Evolutionary conservation across 2,797 vertebrate genomes (phyloP).

Genomic region (Oophaga sylvatica): DNA sequence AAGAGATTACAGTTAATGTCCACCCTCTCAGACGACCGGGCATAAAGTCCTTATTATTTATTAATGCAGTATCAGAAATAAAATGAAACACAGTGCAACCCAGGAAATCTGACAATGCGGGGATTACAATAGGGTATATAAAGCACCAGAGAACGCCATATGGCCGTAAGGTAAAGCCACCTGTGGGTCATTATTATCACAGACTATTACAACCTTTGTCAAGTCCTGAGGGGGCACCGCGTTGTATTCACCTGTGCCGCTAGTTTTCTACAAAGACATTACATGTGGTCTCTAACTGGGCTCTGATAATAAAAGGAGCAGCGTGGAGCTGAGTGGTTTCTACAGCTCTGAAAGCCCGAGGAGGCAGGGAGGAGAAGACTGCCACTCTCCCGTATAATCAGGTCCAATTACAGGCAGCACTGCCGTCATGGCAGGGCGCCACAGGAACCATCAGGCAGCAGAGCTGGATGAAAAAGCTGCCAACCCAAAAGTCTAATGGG

Average conservation of each 20-base stretch:
- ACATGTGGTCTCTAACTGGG: conserved; percentile 33
- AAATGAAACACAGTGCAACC: neutral
- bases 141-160: neutral
- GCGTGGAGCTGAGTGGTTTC: conserved; percentile 36
- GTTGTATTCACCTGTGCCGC: conserved; percentile 25
- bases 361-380: conserved; percentile 3
- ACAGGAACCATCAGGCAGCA: conserved; percentile 43
- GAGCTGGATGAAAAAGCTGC: conserved; percentile 28
- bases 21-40: neutral
- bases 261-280: neutral
- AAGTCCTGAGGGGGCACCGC: neutral
- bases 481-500: conserved; percentile 52
- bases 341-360: conserved; percentile 33
- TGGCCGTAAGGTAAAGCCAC: neutral
- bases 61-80: conserved; percentile 2
- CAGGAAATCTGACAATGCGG: neutral
- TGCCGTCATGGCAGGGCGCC: conserved; percentile 45
- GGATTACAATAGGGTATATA: neutral
- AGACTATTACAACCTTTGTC: neutral
- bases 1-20: neutral
- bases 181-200: neutral
- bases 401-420: conserved; percentile 43
- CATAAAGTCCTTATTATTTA: neutral
- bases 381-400: conserved; percentile 50
- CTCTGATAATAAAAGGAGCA: conserved; percentile 46